Conservation (phyloP, 2,888 invertebrate genomes). For the Pristionchus entomophagus region DNA sequence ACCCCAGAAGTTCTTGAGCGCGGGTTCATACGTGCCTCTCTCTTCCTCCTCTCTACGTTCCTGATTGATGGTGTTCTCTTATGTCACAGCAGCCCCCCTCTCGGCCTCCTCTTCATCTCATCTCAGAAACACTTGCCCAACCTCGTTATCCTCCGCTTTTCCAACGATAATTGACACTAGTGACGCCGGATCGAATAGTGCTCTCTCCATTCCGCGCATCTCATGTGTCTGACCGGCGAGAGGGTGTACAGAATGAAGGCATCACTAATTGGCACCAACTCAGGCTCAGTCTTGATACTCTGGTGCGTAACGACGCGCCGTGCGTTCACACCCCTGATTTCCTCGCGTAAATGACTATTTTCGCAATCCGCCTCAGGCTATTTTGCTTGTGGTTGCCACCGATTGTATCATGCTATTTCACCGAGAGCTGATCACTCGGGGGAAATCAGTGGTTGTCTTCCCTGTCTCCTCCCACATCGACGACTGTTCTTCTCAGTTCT, state of each 20-base stretch:
- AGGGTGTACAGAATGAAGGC: background rate
- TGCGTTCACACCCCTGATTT: no score
- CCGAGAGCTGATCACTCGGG: background rate
- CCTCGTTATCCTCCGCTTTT: background rate
- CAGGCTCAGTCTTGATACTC: no score
- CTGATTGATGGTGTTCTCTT: conserved; percentile 16
- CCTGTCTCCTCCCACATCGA: background rate
- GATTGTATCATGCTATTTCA: conserved; percentile 33
- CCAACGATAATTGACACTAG: background rate
- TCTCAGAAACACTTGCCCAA: conserved; percentile 4
- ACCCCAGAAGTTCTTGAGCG: no score
- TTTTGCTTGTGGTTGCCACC: background rate
- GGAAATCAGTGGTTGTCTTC: conserved; percentile 4
- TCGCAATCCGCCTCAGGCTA: background rate
- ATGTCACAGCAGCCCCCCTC: background rate
- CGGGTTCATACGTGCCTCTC: no score
- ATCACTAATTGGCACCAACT: no score
- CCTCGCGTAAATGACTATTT: background rate
- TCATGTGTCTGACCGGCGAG: background rate
- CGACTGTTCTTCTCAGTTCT: background rate
- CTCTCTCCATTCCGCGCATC: no score
- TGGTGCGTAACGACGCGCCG: no score
- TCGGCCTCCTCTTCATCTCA: conserved; percentile 7
- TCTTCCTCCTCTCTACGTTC: background rate
- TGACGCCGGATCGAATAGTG: no score